These are phyloP conservation scores for Peromyscus maniculatus DNA, from an alignment of 2,113 vertebrate genomes.

Conservation along the genomic window DNA sequence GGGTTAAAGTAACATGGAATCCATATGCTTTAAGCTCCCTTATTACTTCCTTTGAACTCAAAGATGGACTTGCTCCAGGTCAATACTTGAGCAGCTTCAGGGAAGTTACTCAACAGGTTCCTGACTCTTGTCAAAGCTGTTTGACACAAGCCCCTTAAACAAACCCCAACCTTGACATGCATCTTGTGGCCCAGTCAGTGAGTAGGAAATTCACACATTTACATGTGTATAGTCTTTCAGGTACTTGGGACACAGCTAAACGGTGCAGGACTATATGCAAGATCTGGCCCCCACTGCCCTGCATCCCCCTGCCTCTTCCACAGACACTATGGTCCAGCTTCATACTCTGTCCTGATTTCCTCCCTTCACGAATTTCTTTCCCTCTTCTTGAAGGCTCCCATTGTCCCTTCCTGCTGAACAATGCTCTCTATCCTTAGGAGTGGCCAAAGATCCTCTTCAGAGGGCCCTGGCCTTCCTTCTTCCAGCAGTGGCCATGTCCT, in stretches of 20 bases:
- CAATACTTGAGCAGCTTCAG: not conserved
- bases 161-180: not conserved
- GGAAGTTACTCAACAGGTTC: not conserved
- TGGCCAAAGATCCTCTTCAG: not conserved
- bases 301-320: accelerated
- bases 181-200: too few relatives aligned
- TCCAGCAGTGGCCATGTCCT: accelerated
- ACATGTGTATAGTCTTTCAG: not conserved
- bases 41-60: not conserved
- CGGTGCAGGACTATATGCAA: not conserved
- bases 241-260: not conserved
- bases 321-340: not conserved
- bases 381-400: not conserved
- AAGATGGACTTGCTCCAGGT: not conserved
- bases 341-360: not conserved
- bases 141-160: not conserved
- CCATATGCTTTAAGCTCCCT: not conserved
- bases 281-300: not conserved
- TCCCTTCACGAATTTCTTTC: not conserved
- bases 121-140: not conserved
- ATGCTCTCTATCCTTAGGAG: not conserved
- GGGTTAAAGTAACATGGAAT: not conserved
- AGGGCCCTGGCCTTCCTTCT: not conserved
- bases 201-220: not conserved
- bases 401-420: not conserved